Base-by-base conservation (phyloP, 2,797 vertebrate genomes). In the Perdix hodgsoniae region DNA sequence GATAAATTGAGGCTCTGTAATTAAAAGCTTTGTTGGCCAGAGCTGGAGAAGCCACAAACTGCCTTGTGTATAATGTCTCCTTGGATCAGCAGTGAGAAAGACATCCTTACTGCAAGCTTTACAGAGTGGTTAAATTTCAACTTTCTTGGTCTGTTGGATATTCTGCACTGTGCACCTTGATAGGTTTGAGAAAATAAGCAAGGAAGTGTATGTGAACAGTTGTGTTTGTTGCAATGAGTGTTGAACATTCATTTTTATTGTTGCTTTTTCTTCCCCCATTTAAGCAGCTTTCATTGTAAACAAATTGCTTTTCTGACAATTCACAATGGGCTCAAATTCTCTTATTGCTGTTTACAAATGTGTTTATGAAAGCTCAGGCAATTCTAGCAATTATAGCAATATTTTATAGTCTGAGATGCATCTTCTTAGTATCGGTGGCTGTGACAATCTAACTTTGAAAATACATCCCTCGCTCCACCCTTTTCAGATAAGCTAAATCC, bases 331-430 rank as follows among this genome's bases (percentile, higher is more conserved):
- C 86, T 95, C 86, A 93, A 95, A 96, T 96, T 96, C 96, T 95
- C 67, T 93, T 95, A 96, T 96, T 95, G 91, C 94, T 96, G 89
- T 97, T 97, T 97, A 95, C 86, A 96, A 97, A 96, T 91, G 88
- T 96, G 97, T 96, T 96, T 96, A 95, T 97, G 91, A 97, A 97
- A 97, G 95, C 87, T 93, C 86, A 92, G 83, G 83, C 88, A 91
- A 94, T 96, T 96, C 89, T 74, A 90, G 90, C 91, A 97, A 95
- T 97, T 96, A 75, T 83, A 91, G 83, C 94, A 94, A 93, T 92
- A 93, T 29, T 71, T 94, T 96, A 82, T 88, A 88, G 91, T 95
- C 86, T 95, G 95, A 96, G 97, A 95, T 86, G 93, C 93, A 90
- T 94, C 93, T 96, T 91, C 71, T 73, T 84, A 21, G 92, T 52